Evolutionary conservation across 2,888 invertebrate genomes (phyloP).

Genomic region (Stegana nigrithorax): DNA sequence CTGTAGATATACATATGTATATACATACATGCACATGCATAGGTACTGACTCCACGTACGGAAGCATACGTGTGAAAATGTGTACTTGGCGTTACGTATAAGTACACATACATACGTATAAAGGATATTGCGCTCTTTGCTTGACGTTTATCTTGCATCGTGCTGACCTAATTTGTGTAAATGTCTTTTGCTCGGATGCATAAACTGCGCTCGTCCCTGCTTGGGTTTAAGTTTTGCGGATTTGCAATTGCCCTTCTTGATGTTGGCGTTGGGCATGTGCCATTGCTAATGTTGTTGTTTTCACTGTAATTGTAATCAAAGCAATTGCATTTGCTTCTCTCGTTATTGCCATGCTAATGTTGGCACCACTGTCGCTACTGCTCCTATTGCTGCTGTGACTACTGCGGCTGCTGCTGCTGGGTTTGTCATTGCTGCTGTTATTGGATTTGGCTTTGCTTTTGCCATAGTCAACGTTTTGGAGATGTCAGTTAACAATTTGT

Average conservation of each 20-base stretch:
- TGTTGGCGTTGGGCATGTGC: not conserved
- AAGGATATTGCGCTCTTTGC: no score
- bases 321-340: slow-evolving; percentile 45
- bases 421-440: not conserved
- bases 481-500: no score
- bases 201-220: not conserved
- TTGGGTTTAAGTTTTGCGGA: not conserved
- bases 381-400: not conserved
- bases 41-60: no score
- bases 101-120: no score
- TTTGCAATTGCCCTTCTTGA: slow-evolving; percentile 8
- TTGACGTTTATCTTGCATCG: no score
- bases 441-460: slow-evolving; percentile 22
- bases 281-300: not conserved
- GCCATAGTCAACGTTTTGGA: slow-evolving; percentile 10
- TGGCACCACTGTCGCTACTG: not conserved
- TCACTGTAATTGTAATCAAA: slow-evolving; percentile 53
- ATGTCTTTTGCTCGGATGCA: slow-evolving; percentile 6
- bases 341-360: no score
- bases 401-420: slow-evolving; percentile 34
- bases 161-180: slow-evolving; percentile 16
- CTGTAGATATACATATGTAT: no score
- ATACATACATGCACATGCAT: no score
- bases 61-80: no score
- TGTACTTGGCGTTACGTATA: no score